Base-by-base conservation (phyloP, 2,797 vertebrate species). In the Mormyrops boulengeri region DNA sequence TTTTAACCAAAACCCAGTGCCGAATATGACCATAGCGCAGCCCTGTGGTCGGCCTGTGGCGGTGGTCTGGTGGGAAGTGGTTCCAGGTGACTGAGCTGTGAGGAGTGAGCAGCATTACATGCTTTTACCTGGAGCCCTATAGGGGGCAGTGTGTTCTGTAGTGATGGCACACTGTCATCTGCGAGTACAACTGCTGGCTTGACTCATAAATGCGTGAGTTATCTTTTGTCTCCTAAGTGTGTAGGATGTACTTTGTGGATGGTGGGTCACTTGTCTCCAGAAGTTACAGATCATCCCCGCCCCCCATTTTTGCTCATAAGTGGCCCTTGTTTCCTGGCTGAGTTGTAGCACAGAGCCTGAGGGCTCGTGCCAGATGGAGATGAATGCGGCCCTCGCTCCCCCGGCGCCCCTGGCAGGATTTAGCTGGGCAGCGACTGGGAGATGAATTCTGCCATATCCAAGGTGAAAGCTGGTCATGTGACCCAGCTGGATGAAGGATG, bases 271-370 rank as follows among this genome's bases (percentile, higher is more conserved):
- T 9, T 80, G 17, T n/a, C 38, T 73, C 38, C 73, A 44, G 34
- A 41, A 80, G 73, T 80, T 80, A 80, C 12, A 19, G 12, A 44
- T 19, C 34, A 7, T 30, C 69, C 0, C 2, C 2, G 0, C 1
- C 60, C 73, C 73, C 73, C 73, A 80, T 19, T 8, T 44, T 8
- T 44, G 17, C 38, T 44, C 38, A 44, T 80, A 80, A 80, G 38
- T 44, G 73, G 73, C 73, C 17, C 73, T 80, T 80, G 73, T 44
- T 44, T 30, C 17, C 38, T 44, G 38, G 73, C 38, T 44, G 73
- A 80, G 73, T 80, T 80, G 38, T 80, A 80, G 73, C 73, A 44
- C 38, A 80, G 73, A 80, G 73, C 73, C 73, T n/a, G 73, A n/a
- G 38, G 73, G 38, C 34, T 41, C 4, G 11, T 80, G 73, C 73